phyloP scores from a whole-genome alignment of 2,113 vertebrate genomes.

The Elanoides forficatus region DNA sequence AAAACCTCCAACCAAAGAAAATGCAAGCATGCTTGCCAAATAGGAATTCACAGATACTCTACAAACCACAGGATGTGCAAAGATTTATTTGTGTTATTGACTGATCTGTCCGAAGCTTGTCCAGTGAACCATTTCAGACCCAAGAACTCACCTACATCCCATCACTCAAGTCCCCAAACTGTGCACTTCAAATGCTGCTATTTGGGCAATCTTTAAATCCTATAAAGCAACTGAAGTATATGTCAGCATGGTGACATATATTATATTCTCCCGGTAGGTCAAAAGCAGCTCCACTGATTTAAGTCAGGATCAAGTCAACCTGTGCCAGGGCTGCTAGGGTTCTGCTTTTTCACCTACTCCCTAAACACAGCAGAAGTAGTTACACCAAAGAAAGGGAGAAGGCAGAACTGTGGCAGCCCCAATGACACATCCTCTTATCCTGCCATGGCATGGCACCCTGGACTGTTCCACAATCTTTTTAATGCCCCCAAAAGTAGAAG shows the following conservation, averaged over 20 bases:
- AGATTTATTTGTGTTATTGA: neutral
- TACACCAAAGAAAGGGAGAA: neutral
- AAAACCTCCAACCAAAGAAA: neutral
- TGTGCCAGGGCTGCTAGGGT: neutral
- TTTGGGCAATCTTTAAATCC: neutral
- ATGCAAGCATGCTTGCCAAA: neutral
- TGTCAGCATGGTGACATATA: neutral
- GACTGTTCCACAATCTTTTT: neutral
- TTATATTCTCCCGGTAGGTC: neutral
- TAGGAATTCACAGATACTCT: neutral
- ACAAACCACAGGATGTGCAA: neutral
- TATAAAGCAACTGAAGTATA: neutral
- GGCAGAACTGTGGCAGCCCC: neutral
- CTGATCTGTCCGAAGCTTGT: neutral
- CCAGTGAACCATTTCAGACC: neutral
- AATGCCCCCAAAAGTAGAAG: neutral
- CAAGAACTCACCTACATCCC: neutral
- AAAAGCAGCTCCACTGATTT: neutral
- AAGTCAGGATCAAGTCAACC: neutral
- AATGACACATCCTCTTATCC: neutral
- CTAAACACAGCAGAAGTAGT: neutral
- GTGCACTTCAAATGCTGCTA: neutral
- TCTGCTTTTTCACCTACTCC: neutral
- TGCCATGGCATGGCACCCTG: neutral
- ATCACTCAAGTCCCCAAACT: neutral